Evolutionary conservation across 2,797 vertebrate species (phyloP).

Genomic region (Channa striata): DNA sequence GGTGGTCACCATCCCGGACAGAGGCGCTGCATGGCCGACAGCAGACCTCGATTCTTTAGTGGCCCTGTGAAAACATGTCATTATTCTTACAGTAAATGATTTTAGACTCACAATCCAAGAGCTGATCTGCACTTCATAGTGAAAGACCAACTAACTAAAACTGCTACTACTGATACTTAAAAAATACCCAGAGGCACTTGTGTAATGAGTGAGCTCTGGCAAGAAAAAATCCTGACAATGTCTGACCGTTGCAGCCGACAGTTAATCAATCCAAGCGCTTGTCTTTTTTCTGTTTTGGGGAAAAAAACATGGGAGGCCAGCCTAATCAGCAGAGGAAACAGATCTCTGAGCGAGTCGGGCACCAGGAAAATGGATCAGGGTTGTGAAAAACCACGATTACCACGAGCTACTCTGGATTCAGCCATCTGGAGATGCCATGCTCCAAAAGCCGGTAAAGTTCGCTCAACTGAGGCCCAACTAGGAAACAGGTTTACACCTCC

Average conservation of each 20-base stretch:
- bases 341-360: constrained; percentile 77
- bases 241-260: constrained; percentile 71
- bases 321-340: constrained; percentile 88
- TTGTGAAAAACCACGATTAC: constrained; percentile 87
- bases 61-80: constrained; percentile 60
- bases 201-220: constrained; percentile 34
- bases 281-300: constrained; percentile 73
- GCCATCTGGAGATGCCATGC: constrained; percentile 85
- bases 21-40: constrained; percentile 60
- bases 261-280: constrained; percentile 79
- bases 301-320: constrained; percentile 81
- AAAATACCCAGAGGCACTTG: constrained; percentile 19
- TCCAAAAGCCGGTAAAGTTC: constrained; percentile 84
- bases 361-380: constrained; percentile 87
- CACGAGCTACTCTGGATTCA: constrained; percentile 85
- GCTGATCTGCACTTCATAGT: not conserved
- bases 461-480: constrained; percentile 81
- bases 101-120: constrained; percentile 10
- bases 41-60: constrained; percentile 33
- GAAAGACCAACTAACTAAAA: not conserved
- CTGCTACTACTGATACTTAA: not conserved
- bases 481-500: constrained; percentile 84
- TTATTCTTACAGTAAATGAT: constrained; percentile 8
- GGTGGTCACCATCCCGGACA: constrained; percentile 80
- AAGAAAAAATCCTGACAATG: constrained; percentile 34